phyloP scores from a whole-genome alignment of 2,113 vertebrate species.

The Cariama cristata region DNA sequence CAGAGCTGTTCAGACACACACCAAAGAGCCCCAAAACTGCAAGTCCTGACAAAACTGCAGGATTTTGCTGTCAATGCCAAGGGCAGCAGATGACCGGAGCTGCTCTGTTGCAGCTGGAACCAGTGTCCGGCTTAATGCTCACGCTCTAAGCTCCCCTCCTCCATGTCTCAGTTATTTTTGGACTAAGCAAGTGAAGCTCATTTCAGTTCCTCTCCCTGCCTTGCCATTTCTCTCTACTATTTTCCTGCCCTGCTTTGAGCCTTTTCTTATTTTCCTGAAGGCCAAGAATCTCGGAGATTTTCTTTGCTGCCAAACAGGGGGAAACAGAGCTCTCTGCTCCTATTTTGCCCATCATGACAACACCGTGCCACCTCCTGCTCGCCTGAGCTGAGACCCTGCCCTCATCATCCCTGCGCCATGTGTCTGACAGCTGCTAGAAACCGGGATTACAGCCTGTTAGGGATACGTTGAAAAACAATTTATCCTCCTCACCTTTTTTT shows the following conservation, averaged over 20 bases:
- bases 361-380: not conserved
- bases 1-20: not conserved
- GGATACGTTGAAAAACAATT: not conserved
- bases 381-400: not conserved
- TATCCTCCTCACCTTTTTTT: not conserved
- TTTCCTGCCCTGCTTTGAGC: not conserved
- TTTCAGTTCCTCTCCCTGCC: not conserved
- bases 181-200: not conserved
- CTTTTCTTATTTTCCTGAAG: not conserved
- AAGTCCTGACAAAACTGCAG: not conserved
- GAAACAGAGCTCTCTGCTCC: not conserved
- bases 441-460: not conserved
- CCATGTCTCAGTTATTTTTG: not conserved
- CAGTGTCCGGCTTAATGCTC: not conserved
- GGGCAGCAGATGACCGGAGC: not conserved
- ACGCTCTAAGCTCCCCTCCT: not conserved
- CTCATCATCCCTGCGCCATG: accelerated
- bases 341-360: not conserved
- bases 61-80: not conserved
- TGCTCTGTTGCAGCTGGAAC: not conserved
- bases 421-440: not conserved
- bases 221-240: not conserved
- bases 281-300: not conserved
- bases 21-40: not conserved
- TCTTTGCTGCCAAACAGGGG: not conserved